Evolutionary conservation across 2,888 invertebrate genomes (phyloP).

Genomic region (Ametastegia equiseti): DNA sequence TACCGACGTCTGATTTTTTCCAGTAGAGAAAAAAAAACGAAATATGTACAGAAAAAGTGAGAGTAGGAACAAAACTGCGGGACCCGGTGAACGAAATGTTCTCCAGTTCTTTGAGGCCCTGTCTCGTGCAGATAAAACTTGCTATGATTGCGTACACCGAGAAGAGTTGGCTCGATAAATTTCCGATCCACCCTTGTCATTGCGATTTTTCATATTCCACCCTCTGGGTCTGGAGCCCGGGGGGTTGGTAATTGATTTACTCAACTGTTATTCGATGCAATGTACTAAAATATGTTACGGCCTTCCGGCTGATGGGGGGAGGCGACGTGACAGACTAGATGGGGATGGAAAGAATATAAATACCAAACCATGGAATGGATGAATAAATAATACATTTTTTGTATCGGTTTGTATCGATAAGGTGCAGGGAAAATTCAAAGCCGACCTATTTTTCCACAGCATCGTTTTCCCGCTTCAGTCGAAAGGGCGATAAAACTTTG

Average conservation of each 20-base stretch:
- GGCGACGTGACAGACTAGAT: not conserved
- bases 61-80: too few species aligned
- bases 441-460: slow-evolving; percentile 38
- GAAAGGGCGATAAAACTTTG: slow-evolving; percentile 61
- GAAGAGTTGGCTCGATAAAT: slow-evolving; percentile 34
- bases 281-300: slow-evolving; percentile 1
- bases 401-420: slow-evolving; percentile 1
- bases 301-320: not conserved
- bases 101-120: slow-evolving; percentile 35
- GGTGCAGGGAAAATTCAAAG: slow-evolving; percentile 2
- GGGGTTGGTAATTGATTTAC: slow-evolving; percentile 21
- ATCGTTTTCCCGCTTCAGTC: not conserved
- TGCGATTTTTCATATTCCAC: slow-evolving; percentile 17
- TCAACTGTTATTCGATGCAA: not conserved
- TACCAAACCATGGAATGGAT: not conserved
- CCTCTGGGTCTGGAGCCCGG: not conserved
- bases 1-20: too few species aligned
- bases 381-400: not conserved
- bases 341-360: not conserved
- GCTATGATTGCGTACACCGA: slow-evolving; percentile 50
- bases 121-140: slow-evolving; percentile 51
- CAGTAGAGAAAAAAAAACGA: not conserved
- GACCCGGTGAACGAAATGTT: slow-evolving; percentile 19
- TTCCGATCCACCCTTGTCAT: slow-evolving; percentile 23
- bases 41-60: too few species aligned